Percentiles rank a stretch among this genome's conserved stretches.
These are phyloP conservation scores for Bombus ignitus DNA, from an alignment of 1,140 invertebrate genomes.

Conservation along the genomic window DNA sequence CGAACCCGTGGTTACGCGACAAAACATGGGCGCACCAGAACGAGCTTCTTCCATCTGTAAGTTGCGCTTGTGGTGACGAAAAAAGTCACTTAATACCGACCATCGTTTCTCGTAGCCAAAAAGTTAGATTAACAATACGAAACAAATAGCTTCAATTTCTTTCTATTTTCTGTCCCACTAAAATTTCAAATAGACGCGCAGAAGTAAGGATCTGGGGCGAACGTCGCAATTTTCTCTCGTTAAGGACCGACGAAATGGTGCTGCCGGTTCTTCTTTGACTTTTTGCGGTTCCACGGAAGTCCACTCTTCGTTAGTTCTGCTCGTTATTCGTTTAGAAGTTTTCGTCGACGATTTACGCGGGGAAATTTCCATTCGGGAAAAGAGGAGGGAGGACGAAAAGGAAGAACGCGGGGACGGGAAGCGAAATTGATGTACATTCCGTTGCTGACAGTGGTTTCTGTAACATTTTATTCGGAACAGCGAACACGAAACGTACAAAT, in stretches of 20 bases:
- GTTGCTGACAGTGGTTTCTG: constrained; percentile 36
- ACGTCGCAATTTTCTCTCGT: constrained; percentile 5
- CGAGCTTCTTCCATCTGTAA: not conserved
- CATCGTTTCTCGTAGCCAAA: not conserved
- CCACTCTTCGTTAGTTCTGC: constrained; percentile 30
- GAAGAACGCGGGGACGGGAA: not conserved
- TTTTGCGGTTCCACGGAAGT: constrained; percentile 4
- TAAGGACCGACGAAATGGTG: constrained; percentile 17
- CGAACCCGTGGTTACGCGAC: not conserved
- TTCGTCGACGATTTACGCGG: constrained; percentile 12
- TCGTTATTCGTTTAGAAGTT: constrained; percentile 40
- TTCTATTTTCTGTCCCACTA: not conserved
- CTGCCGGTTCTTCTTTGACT: not conserved
- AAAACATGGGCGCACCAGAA: constrained; percentile 15
- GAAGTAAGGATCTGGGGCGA: not conserved
- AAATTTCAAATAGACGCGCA: constrained; percentile 14
- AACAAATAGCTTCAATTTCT: not conserved
- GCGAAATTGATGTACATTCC: constrained; percentile 46
- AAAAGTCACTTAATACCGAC: not conserved
- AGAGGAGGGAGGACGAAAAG: not conserved
- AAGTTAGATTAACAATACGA: not conserved
- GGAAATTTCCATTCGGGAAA: not conserved
- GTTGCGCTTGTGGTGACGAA: not conserved
- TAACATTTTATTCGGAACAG: constrained; percentile 41
- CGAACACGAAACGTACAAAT: constrained; percentile 26